Evolutionary conservation across 2,888 invertebrate species (phyloP), one percentile per base, ranked within the genome.

Genomic region (Euproctis similis): DNA sequence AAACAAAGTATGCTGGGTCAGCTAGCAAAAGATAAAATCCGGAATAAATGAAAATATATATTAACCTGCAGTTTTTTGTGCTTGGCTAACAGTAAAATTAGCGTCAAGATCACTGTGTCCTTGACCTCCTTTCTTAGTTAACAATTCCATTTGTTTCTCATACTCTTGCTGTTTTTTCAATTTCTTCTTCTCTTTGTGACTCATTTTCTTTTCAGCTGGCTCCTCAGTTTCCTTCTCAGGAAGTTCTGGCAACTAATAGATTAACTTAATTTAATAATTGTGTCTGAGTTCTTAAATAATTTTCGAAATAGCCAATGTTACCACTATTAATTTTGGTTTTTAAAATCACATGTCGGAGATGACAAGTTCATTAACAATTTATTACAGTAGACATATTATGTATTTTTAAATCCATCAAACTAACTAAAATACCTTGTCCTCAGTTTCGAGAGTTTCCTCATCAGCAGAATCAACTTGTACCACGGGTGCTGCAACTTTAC

Each of bases 1-100:
- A n/a, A n/a, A n/a, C n/a, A n/a, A n/a, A n/a, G n/a, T n/a, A n/a
- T n/a, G n/a, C n/a, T n/a, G n/a, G n/a, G n/a, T n/a, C n/a, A n/a
- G n/a, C n/a, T n/a, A n/a, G n/a, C n/a, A n/a, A n/a, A n/a, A n/a
- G n/a, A n/a, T n/a, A n/a, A n/a, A n/a, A n/a, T n/a, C n/a, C n/a
- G n/a, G n/a, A n/a, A n/a, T n/a, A n/a, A n/a, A n/a, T n/a, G n/a
- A n/a, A 14, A 14, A 14, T 14, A 14, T 4, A 4, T 6, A 14
- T 6, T 14, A 6, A 85, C 85, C 90, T 11, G 89, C 89, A 42
- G 89, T 86, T 69, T 91, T 91, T 84, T 90, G 88, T 50, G 90
- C 87, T 86, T 92, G 93, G 3, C 98, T 98, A 39, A 99, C 94
- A 2, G 98, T 96, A 66, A 99, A 99, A 74, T 98, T 98, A 18